These are phyloP conservation scores for Trichonephila clavipes DNA, from an alignment of 1,140 invertebrate species.

Conservation along the genomic window DNA sequence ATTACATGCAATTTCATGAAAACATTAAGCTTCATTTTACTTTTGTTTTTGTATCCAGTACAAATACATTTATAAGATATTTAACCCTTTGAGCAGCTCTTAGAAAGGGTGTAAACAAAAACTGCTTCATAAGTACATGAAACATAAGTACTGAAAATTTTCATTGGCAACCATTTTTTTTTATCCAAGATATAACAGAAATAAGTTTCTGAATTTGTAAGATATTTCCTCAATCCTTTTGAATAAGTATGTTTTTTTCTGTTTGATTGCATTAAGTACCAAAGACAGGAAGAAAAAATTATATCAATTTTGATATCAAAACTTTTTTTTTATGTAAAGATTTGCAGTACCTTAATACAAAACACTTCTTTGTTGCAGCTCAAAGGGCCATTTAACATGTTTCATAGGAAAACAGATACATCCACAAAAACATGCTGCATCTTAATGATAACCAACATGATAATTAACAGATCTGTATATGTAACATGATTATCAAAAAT, in stretches of 20 bases:
- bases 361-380: not conserved
- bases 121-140: constrained; percentile 3
- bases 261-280: no score
- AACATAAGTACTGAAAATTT: not conserved
- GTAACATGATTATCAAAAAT: constrained; percentile 77
- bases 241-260: no score
- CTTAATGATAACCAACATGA: constrained; percentile 66
- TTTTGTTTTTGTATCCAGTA: constrained; percentile 57
- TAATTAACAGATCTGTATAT: constrained; percentile 73
- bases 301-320: not conserved
- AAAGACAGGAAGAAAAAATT: not conserved
- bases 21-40: constrained; percentile 69
- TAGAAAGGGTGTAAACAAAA: not conserved
- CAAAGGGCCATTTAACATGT: constrained; percentile 35
- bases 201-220: no score
- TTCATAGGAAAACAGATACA: constrained; percentile 32
- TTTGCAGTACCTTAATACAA: not conserved
- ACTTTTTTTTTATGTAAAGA: not conserved
- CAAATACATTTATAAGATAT: constrained; percentile 71
- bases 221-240: no score
- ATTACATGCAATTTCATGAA: constrained; percentile 75
- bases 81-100: constrained; percentile 50
- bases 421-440: constrained; percentile 53
- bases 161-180: no score
- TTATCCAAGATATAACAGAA: no score